Evolutionary conservation across 2,113 vertebrate species (phyloP).

Genomic region (Plotosus lineatus): DNA sequence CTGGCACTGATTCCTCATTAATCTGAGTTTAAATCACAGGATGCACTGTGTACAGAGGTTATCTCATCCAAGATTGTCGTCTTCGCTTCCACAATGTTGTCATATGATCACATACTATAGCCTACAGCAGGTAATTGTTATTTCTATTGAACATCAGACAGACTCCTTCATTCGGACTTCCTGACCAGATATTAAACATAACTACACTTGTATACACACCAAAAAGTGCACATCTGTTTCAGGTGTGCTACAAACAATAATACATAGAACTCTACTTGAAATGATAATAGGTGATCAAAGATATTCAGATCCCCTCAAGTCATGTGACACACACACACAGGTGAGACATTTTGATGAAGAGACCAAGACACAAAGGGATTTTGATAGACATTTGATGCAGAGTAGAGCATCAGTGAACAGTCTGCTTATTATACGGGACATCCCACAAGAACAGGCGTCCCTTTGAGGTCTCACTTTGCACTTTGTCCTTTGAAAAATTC

Average conservation of each 20-base stretch:
- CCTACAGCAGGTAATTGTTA: neutral
- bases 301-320: neutral
- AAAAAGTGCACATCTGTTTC: neutral
- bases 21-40: conserved; percentile 37
- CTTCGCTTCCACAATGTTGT: neutral
- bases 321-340: too few species aligned
- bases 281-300: neutral
- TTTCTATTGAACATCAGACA: neutral
- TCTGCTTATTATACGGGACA: too few species aligned
- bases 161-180: neutral
- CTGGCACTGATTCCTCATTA: conserved; percentile 27
- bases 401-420: too few species aligned
- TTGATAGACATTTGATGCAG: too few species aligned
- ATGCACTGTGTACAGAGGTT: conserved; percentile 7
- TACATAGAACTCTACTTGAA: neutral
- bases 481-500: neutral
- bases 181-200: neutral
- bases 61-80: neutral
- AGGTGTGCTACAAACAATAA: neutral
- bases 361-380: too few species aligned
- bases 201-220: neutral
- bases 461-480: neutral
- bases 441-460: neutral
- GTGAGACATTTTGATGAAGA: too few species aligned
- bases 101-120: neutral